A percentile compares a stretch with the other conserved stretches of the same genome.
These are phyloP conservation scores for Drosophila maculinotata DNA, from an alignment of 2,888 invertebrate genomes.

Conservation along the genomic window DNA sequence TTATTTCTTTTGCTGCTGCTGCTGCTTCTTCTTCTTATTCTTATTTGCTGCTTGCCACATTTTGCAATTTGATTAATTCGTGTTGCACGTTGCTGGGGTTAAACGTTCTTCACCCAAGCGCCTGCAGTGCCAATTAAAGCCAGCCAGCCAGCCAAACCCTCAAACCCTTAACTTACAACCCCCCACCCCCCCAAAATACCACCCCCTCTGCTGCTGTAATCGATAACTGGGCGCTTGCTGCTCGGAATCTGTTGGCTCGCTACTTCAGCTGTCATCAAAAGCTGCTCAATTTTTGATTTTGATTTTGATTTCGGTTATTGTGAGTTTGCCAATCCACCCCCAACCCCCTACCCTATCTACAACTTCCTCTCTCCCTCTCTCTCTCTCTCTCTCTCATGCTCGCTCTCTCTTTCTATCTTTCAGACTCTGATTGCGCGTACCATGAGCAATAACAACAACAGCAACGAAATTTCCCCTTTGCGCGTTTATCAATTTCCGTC, in stretches of 20 bases:
- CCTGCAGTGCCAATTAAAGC: conserved; percentile 59
- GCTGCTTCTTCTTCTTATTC: not conserved
- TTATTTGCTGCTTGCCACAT: conserved; percentile 40
- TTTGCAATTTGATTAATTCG: conserved; percentile 77
- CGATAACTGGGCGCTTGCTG: conserved; percentile 58
- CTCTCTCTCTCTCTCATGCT: not conserved
- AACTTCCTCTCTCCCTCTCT: not conserved
- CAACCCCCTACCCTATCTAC: not conserved
- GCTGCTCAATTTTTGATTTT: conserved; percentile 82
- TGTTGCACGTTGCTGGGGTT: conserved; percentile 59
- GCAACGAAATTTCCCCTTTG: conserved; percentile 62
- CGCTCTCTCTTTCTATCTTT: not conserved
- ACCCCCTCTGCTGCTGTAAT: conserved; percentile 45
- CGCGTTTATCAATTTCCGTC: conserved; percentile 81
- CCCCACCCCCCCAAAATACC: not conserved
- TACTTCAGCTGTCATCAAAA: conserved; percentile 81
- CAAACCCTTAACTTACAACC: not conserved
- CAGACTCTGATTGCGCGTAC: conserved; percentile 61
- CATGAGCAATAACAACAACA: conserved; percentile 31
- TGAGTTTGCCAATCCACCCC: conserved; percentile 25
- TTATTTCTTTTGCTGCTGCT: conserved; percentile 4
- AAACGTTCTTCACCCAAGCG: conserved; percentile 38
- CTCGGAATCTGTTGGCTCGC: conserved; percentile 38
- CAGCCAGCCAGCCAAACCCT: conserved; percentile 12
- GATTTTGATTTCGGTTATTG: conserved; percentile 76